Evolutionary conservation across 2,888 invertebrate genomes (phyloP), one percentile per base, ranked within the genome.

Genomic region (Sinopyrophorus schimmeli): DNA sequence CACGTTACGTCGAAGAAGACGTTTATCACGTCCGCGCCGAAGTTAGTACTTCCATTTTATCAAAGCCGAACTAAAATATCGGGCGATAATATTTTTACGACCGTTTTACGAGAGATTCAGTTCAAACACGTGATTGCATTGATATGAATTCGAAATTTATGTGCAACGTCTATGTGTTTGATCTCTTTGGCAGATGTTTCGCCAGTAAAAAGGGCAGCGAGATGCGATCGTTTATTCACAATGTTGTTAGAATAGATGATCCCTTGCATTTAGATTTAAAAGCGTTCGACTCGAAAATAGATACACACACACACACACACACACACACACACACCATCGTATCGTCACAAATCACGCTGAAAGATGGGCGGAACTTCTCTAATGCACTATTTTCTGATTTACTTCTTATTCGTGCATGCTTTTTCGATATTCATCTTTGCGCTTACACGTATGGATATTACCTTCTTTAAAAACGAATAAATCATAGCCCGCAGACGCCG

Each of bases 11-110:
- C 49, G 38, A 52, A 55, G 48, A 53, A 54, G 56, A 55, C 51
- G 56, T 60, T 57, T 55, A 59, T 57, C 57, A 59, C 52, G 53
- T 57, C 52, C 47, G 30, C 10, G 46, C 26, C 38, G 41, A 43
- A 39, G 39, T 46, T 50, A 39, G 34, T 39, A 46, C 44, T 38
- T 44, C 40, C 46, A 46, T 50, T 50, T 50, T 50, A 50, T 39
- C 40, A 39, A 43, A 43, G 39, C 49, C 30, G 55, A 50, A 51
- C 47, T 47, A 48, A 48, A 60, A 57, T 57, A 60, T 60, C 48
- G 54, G 52, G 55, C 56, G 59, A 63, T 62, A 61, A 63, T 64
- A 63, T 59, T 62, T 60, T 61, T 60, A 63, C 59, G 53, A 55
- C 55, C 41, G 54, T 59, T 61, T 62, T 62, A 62, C 57, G 61